A percentile compares a stretch with the other conserved stretches of the same genome.
These are phyloP conservation scores for Crocodylus rhombifer DNA, from an alignment of 2,797 vertebrate genomes.

Conservation along the genomic window DNA sequence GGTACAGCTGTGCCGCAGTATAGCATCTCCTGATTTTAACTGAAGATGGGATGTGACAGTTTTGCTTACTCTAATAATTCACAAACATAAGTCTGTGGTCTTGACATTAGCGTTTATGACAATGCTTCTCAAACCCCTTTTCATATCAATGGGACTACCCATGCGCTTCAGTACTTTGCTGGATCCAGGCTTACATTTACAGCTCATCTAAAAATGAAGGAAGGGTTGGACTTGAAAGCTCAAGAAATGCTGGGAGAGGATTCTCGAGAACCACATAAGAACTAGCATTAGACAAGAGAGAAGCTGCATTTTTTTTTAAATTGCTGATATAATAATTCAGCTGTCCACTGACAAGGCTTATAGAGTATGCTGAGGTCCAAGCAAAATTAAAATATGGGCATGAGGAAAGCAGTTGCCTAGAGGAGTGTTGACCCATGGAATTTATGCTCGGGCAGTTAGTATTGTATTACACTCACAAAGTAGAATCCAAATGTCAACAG, in stretches of 20 bases:
- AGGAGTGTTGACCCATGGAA: constrained; percentile 35
- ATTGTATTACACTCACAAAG: constrained; percentile 67
- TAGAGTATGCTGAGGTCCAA: constrained; percentile 10
- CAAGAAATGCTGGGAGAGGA: neutral
- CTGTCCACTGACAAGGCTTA: constrained; percentile 46
- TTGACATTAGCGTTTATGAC: constrained; percentile 55
- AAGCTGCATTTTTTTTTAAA: constrained; percentile 25
- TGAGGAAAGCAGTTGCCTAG: constrained; percentile 44
- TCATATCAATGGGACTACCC: constrained; percentile 68
- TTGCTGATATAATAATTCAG: constrained; percentile 35
- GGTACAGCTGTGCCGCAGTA: no score
- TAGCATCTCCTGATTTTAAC: no score
- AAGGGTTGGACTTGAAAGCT: constrained; percentile 13
- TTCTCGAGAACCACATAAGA: neutral
- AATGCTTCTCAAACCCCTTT: constrained; percentile 56
- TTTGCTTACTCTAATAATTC: accelerated
- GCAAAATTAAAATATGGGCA: constrained; percentile 43
- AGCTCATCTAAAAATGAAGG: neutral
- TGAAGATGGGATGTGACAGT: no score
- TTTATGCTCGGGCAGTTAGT: constrained; percentile 59
- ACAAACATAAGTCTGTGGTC: constrained; percentile 16
- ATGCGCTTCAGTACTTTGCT: constrained; percentile 64
- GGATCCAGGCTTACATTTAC: constrained; percentile 62
- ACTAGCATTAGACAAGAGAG: neutral
- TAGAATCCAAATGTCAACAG: constrained; percentile 66